These are phyloP conservation scores for Albula glossodonta DNA, from an alignment of 2,113 vertebrate species.

Conservation along the genomic window DNA sequence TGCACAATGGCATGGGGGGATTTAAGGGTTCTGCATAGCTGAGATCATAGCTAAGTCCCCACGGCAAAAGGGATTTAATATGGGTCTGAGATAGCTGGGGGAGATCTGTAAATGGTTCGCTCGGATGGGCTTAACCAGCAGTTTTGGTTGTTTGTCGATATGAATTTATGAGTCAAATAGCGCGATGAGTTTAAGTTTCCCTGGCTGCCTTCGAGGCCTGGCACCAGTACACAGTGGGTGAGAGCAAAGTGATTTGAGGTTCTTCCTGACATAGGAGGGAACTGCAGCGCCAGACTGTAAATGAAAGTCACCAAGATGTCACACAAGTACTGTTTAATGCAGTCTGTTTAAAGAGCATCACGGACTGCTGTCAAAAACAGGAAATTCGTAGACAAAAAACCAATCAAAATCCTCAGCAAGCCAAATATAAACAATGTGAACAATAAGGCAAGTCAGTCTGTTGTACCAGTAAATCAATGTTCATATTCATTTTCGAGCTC, in stretches of 20 bases:
- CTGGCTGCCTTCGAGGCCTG: background rate
- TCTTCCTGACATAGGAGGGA: background rate
- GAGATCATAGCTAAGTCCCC: background rate
- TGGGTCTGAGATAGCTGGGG: background rate
- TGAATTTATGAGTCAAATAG: background rate
- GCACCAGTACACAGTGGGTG: background rate
- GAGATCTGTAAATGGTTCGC: background rate
- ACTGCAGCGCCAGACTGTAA: background rate
- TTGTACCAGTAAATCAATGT: background rate
- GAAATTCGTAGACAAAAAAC: background rate
- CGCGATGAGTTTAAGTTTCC: background rate
- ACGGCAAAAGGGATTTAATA: background rate
- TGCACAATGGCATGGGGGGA: background rate
- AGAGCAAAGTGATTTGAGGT: background rate
- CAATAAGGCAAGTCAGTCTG: background rate
- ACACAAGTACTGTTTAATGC: background rate
- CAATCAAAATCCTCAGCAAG: no score
- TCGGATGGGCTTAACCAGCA: background rate
- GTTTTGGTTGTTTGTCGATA: background rate
- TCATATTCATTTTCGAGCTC: background rate
- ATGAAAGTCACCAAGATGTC: background rate
- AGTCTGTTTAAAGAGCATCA: no score
- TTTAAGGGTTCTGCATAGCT: background rate
- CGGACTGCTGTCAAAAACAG: background rate
- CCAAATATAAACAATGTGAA: background rate